phyloP scores from a whole-genome alignment of 2,113 vertebrate species.

The Isichthys henryi region DNA sequence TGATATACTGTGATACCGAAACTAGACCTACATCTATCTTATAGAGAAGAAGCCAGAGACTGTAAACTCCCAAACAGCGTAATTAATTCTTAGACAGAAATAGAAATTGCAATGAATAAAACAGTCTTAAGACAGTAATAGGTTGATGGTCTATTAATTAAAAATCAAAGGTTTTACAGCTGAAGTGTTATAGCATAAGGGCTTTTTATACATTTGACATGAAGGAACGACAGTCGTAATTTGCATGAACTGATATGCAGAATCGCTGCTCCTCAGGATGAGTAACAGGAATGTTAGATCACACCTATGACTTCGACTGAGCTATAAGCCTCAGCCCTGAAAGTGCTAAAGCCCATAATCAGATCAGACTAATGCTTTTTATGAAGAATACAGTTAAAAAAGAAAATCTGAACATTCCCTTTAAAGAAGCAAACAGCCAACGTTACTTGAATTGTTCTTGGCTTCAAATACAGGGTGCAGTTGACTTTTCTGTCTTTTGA shows the following conservation, averaged over 20 bases:
- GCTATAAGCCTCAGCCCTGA: background rate
- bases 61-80: constrained; percentile 1
- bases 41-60: background rate
- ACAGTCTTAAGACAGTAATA: background rate
- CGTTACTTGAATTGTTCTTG: background rate
- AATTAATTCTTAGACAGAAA: constrained; percentile 8
- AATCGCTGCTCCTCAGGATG: background rate
- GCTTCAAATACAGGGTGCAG: background rate
- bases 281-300: background rate
- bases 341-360: background rate
- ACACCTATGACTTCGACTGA: background rate
- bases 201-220: background rate
- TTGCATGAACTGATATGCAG: background rate
- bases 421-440: background rate
- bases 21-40: background rate
- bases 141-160: background rate
- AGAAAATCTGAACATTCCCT: background rate
- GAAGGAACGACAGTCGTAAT: background rate
- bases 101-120: background rate
- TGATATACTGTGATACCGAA: constrained; percentile 1
- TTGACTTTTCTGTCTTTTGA: background rate
- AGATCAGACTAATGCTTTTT: background rate
- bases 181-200: background rate
- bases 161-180: background rate
- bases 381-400: background rate